Evolutionary conservation across 2,888 invertebrate species (phyloP).

Genomic region (Stictocephala bisonia): DNA sequence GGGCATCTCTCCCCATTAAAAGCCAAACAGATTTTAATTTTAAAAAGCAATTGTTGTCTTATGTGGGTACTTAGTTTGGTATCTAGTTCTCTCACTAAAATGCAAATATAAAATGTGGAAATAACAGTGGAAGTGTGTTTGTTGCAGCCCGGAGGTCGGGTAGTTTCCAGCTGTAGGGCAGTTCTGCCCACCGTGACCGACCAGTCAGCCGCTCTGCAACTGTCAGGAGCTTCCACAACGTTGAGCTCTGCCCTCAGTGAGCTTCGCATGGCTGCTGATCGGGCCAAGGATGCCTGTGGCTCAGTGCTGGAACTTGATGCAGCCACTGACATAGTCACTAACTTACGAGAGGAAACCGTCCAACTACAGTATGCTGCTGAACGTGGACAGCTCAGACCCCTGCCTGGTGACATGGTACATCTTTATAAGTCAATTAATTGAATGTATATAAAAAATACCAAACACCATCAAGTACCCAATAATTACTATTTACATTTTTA

Average conservation of each 20-base stretch:
- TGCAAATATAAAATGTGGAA: too few species aligned
- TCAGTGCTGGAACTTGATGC: conserved; percentile 83
- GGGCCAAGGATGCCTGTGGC: conserved; percentile 81
- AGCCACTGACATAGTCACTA: conserved; percentile 84
- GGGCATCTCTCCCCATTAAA: too few species aligned
- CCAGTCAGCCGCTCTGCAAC: conserved; percentile 79
- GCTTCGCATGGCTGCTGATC: conserved; percentile 69
- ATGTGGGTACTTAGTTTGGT: too few species aligned
- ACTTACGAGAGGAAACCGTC: conserved; percentile 83
- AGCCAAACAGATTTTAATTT: too few species aligned
- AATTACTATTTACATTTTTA: too few species aligned
- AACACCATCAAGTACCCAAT: too few species aligned
- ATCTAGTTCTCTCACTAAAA: too few species aligned
- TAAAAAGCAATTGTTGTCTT: too few species aligned
- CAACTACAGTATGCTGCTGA: conserved; percentile 83
- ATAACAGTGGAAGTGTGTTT: neutral
- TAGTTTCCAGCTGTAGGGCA: conserved; percentile 81
- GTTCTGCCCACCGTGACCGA: conserved; percentile 87
- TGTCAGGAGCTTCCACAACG: conserved; percentile 77
- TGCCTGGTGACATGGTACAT: conserved; percentile 87
- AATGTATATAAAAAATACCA: too few species aligned
- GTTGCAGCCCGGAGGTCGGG: conserved; percentile 73
- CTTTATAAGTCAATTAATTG: too few species aligned
- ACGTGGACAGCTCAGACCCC: conserved; percentile 77
- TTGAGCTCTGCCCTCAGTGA: conserved; percentile 75